Evolutionary conservation across 2,113 vertebrate species (phyloP).

Genomic region (Callopanchax toddi): DNA sequence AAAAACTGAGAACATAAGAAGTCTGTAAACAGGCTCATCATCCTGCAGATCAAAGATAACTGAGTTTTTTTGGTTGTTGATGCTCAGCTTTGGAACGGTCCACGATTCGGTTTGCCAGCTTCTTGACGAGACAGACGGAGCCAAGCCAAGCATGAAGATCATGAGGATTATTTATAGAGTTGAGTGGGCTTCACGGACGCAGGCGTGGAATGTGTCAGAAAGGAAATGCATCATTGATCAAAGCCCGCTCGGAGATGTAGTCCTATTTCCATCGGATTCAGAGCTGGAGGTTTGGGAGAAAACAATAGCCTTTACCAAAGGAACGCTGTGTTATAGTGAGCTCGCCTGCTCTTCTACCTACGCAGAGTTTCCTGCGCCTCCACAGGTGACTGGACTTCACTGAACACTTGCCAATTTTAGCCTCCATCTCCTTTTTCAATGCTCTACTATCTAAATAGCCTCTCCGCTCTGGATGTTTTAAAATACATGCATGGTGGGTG

Average conservation of each 20-base stretch:
- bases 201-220: conserved; percentile 75
- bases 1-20: conserved; percentile 4
- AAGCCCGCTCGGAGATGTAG: conserved; percentile 58
- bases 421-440: conserved; percentile 42
- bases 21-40: background rate
- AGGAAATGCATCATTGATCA: conserved; percentile 74
- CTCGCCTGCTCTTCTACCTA: conserved; percentile 51
- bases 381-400: conserved; percentile 70
- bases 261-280: conserved; percentile 48
- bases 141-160: conserved; percentile 68
- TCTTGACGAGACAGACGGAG: conserved; percentile 74
- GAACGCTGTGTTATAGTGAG: conserved; percentile 48
- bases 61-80: conserved; percentile 1
- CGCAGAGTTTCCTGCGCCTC: conserved; percentile 60
- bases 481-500: conserved; percentile 65
- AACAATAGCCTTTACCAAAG: conserved; percentile 43
- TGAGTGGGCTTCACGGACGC: conserved; percentile 77
- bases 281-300: conserved; percentile 20
- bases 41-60: conserved; percentile 41
- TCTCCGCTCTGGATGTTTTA: conserved; percentile 31
- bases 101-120: conserved; percentile 54
- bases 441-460: conserved; percentile 54
- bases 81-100: conserved; percentile 36
- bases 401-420: conserved; percentile 67
- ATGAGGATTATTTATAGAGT: conserved; percentile 77